phyloP scores from a whole-genome alignment of 2,113 vertebrate genomes.

The Microcebus murinus region DNA sequence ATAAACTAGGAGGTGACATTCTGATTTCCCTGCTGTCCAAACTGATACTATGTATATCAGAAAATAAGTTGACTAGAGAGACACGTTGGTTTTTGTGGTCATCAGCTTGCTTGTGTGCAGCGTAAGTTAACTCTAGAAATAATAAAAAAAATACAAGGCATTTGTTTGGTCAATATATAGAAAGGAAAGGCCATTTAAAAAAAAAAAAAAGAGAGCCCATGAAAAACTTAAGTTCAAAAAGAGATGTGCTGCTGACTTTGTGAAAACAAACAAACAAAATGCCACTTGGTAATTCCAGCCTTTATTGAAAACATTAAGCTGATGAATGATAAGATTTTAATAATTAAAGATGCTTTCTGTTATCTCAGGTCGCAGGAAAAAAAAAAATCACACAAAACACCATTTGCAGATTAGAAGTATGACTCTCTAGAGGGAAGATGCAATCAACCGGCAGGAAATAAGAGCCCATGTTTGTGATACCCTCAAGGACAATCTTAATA shows the following conservation, averaged over 20 bases:
- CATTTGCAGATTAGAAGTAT: slow-evolving; percentile 79
- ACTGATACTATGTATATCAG: background rate
- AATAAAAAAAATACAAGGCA: slow-evolving; percentile 26
- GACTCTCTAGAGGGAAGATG: slow-evolving; percentile 81
- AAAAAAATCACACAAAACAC: slow-evolving; percentile 52
- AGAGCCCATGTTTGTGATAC: slow-evolving; percentile 77
- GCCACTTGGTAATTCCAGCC: slow-evolving; percentile 67
- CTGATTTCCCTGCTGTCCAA: background rate
- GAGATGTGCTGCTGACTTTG: slow-evolving; percentile 43
- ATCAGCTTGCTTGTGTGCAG: background rate
- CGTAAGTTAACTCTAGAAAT: background rate
- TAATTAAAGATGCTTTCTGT: slow-evolving; percentile 86
- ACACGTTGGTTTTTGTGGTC: background rate
- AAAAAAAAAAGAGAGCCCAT: background rate
- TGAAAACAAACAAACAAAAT: slow-evolving; percentile 65
- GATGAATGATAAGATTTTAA: slow-evolving; percentile 83
- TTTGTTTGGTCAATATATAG: background rate
- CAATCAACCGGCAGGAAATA: slow-evolving; percentile 85
- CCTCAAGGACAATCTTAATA: slow-evolving; percentile 83
- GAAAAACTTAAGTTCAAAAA: slow-evolving; percentile 56
- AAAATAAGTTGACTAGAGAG: background rate
- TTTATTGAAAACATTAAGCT: slow-evolving; percentile 75
- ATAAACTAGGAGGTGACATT: background rate
- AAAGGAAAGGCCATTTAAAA: background rate
- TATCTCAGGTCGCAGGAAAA: slow-evolving; percentile 81